phyloP scores from a whole-genome alignment of 2,888 invertebrate species.

The Nemotelus nigrinus region DNA sequence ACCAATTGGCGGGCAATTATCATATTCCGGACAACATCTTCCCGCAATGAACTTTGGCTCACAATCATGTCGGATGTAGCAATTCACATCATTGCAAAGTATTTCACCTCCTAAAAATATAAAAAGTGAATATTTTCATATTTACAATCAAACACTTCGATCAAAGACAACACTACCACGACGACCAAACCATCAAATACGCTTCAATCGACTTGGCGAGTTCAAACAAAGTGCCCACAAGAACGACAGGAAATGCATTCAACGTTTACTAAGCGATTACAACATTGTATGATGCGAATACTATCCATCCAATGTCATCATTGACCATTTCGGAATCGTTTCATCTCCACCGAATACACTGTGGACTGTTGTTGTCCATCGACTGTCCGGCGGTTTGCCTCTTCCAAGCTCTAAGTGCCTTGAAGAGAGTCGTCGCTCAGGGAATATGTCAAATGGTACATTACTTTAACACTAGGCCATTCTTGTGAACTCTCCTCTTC shows the following conservation, averaged over 20 bases:
- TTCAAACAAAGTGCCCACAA: not conserved
- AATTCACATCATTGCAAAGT: conserved; percentile 79
- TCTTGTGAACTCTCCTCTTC: not conserved
- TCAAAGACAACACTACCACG: not conserved
- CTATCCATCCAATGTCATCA: not conserved
- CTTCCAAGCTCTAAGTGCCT: too few species aligned
- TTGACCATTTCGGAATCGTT: conserved; percentile 23
- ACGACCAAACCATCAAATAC: too few species aligned
- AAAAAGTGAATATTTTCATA: not conserved
- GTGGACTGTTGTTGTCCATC: too few species aligned
- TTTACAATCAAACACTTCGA: not conserved
- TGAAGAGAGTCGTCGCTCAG: not conserved
- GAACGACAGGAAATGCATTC: conserved; percentile 40
- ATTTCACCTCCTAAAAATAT: conserved; percentile 72
- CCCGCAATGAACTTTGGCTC: conserved; percentile 76
- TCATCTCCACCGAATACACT: not conserved
- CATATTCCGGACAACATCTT: conserved; percentile 83
- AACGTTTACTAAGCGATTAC: conserved; percentile 4
- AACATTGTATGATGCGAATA: too few species aligned
- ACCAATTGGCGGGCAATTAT: conserved; percentile 80
- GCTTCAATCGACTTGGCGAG: not conserved
- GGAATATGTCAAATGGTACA: not conserved
- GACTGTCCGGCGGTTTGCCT: too few species aligned
- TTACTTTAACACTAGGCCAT: conserved; percentile 1
- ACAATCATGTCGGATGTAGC: conserved; percentile 81